Percentiles rank a stretch among this genome's conserved stretches.
phyloP scores from a whole-genome alignment of 1,140 invertebrate species.

The Meteorus sp. region DNA sequence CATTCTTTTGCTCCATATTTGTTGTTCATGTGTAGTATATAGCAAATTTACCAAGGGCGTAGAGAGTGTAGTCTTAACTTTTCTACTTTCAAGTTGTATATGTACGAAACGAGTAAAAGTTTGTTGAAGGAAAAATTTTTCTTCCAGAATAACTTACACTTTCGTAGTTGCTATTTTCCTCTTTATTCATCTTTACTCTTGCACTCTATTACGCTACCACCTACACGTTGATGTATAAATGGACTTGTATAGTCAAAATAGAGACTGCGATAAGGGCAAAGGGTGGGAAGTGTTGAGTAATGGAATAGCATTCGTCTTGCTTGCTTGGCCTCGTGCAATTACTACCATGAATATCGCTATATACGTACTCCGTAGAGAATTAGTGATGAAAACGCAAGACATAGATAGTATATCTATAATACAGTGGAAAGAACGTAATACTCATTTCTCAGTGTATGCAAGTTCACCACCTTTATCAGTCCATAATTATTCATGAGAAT shows the following conservation, averaged over 20 bases:
- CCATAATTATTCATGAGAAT: too few relatives aligned
- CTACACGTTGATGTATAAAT: background rate
- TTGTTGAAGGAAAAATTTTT: background rate
- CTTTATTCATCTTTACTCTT: too few relatives aligned
- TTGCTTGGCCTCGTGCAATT: constrained; percentile 7
- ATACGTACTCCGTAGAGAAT: constrained; percentile 14
- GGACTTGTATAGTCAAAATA: background rate
- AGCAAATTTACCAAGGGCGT: background rate
- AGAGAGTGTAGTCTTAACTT: background rate
- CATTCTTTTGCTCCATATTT: background rate
- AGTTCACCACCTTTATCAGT: too few relatives aligned
- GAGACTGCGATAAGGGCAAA: background rate
- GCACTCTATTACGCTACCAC: too few relatives aligned
- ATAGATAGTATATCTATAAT: too few relatives aligned
- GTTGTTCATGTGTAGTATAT: background rate
- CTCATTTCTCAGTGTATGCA: too few relatives aligned
- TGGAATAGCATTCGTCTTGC: constrained; percentile 17
- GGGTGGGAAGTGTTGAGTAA: constrained; percentile 3
- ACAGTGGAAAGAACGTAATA: too few relatives aligned
- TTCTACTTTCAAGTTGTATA: background rate
- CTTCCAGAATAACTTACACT: background rate
- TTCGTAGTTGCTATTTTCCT: too few relatives aligned
- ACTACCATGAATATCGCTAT: constrained; percentile 8
- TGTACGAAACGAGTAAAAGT: background rate
- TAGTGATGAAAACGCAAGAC: background rate